phyloP scores from a whole-genome alignment of 2,113 vertebrate genomes.

The Psittacara wagleri region DNA sequence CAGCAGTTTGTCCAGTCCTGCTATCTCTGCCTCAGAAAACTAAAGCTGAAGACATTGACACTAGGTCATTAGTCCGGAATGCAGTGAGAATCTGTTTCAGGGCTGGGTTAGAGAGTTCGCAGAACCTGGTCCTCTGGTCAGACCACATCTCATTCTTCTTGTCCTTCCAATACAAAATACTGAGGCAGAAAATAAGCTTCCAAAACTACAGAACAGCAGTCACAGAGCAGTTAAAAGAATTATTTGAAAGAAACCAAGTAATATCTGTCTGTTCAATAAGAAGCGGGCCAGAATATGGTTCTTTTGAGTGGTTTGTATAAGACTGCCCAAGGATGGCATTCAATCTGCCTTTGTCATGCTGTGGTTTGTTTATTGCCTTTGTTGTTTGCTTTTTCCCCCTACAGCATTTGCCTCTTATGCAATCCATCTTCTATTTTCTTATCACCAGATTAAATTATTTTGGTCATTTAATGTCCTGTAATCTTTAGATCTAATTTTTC shows the following conservation, averaged over 20 bases:
- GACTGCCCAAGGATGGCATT: background rate
- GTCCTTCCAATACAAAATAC: background rate
- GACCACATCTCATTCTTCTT: background rate
- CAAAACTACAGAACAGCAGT: background rate
- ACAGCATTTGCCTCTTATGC: background rate
- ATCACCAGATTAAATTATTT: background rate
- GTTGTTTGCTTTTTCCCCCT: background rate
- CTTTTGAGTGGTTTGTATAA: background rate
- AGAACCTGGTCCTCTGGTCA: background rate
- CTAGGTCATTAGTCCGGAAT: background rate
- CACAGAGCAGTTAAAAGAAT: background rate
- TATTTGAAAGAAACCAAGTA: background rate
- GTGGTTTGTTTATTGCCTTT: background rate
- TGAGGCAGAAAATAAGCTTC: background rate
- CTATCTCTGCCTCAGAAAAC: background rate
- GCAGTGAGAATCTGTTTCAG: background rate
- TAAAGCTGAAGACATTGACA: background rate
- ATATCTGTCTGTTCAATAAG: background rate
- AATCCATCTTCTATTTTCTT: constrained; percentile 12
- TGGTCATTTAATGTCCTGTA: background rate
- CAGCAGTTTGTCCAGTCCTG: background rate
- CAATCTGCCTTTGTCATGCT: background rate
- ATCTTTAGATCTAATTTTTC: background rate
- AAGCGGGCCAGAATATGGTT: background rate
- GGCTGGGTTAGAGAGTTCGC: background rate